phyloP scores from a whole-genome alignment of 2,888 invertebrate species.

The Pheosia gnoma region DNA sequence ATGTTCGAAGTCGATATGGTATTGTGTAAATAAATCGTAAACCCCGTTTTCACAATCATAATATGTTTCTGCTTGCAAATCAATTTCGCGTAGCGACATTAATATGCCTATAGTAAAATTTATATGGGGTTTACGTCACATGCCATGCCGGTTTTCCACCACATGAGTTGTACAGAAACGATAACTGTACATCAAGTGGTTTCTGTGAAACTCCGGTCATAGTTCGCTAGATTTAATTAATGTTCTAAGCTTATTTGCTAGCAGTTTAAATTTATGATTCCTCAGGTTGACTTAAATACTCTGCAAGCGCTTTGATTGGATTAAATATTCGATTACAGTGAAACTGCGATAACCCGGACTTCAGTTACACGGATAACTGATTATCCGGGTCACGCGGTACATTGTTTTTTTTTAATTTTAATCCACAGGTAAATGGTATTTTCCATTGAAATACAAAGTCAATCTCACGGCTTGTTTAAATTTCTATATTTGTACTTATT shows the following conservation, averaged over 20 bases:
- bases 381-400: conserved; percentile 6
- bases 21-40: conserved; percentile 83
- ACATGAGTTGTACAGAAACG: conserved; percentile 62
- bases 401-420: neutral
- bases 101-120: conserved; percentile 83
- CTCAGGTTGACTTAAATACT: neutral
- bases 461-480: conserved; percentile 5
- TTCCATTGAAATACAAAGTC: neutral
- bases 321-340: conserved; percentile 3
- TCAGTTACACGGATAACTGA: conserved; percentile 4
- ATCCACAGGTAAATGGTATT: conserved; percentile 1
- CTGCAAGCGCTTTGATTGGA: neutral
- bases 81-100: conserved; percentile 84
- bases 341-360: conserved; percentile 1
- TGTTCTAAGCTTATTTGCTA: conserved; percentile 29
- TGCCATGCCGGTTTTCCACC: conserved; percentile 67
- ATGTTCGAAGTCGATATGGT: conserved; percentile 74
- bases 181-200: conserved; percentile 55
- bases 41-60: conserved; percentile 84
- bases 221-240: conserved; percentile 59
- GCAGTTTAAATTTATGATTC: conserved; percentile 28
- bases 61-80: conserved; percentile 84
- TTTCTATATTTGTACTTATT: conserved; percentile 2
- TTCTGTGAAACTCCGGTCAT: conserved; percentile 50
- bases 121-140: conserved; percentile 81